Evolutionary conservation across 2,888 invertebrate species (phyloP).

Genomic region (Heteromyza rotundicornis): DNA sequence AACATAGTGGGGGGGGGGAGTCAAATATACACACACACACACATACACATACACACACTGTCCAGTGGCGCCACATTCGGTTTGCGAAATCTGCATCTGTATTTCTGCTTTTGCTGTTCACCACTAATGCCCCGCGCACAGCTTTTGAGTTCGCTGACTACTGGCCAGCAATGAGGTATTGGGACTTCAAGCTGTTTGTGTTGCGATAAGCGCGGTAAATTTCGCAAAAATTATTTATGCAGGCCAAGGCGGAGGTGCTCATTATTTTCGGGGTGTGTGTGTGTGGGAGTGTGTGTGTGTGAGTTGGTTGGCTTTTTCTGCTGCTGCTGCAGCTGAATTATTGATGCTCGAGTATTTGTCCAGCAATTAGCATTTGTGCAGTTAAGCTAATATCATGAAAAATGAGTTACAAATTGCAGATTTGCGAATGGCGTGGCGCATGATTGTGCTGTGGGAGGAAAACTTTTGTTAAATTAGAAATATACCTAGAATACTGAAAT

Average conservation of each 20-base stretch:
- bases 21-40: neutral
- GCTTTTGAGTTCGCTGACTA: too few relatives aligned
- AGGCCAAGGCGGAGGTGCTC: neutral
- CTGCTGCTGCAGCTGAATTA: neutral
- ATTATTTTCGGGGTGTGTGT: neutral
- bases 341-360: constrained; percentile 1
- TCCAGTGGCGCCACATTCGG: neutral
- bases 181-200: too few relatives aligned
- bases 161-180: too few relatives aligned
- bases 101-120: neutral
- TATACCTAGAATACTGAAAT: too few relatives aligned
- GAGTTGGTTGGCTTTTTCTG: too few relatives aligned
- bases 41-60: neutral
- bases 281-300: too few relatives aligned
- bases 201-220: neutral
- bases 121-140: too few relatives aligned
- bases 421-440: neutral
- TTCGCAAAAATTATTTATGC: constrained; percentile 2
- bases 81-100: neutral
- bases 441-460: neutral
- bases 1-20: too few relatives aligned
- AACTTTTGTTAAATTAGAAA: too few relatives aligned
- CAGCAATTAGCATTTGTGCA: neutral
- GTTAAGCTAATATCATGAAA: neutral
- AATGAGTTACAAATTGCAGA: neutral